Percentiles rank a stretch among this genome's conserved stretches.
phyloP scores from a whole-genome alignment of 1,140 invertebrate species.

The Chironomus striatipennis region DNA sequence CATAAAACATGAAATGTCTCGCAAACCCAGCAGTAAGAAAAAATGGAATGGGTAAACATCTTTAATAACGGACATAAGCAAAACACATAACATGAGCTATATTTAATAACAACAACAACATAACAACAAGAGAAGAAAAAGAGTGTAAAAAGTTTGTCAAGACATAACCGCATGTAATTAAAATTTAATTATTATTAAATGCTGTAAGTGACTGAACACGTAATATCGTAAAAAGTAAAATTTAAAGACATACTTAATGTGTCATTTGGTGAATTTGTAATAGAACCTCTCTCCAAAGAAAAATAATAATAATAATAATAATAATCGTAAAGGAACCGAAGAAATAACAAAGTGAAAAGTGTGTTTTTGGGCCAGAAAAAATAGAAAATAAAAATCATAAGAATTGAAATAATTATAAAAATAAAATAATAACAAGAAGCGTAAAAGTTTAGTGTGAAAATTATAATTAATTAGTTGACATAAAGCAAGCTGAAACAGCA shows the following conservation, averaged over 20 bases:
- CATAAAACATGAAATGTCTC: constrained; percentile 20
- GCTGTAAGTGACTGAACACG: not conserved
- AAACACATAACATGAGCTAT: not conserved
- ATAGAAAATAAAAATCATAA: not conserved
- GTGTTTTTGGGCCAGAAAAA: not conserved
- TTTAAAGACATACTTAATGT: too few relatives aligned
- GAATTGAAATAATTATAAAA: not conserved
- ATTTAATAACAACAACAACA: not conserved
- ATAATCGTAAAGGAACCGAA: too few relatives aligned
- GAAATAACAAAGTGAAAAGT: too few relatives aligned
- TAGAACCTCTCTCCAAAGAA: too few relatives aligned
- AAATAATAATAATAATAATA: too few relatives aligned
- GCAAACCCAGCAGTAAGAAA: not conserved
- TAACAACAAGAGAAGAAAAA: not conserved
- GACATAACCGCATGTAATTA: constrained; percentile 15
- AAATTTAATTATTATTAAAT: constrained; percentile 23
- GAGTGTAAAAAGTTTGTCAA: not conserved
- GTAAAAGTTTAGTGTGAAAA: not conserved
- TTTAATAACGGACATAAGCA: constrained; percentile 20
- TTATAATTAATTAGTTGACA: constrained; percentile 14
- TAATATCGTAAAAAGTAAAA: too few relatives aligned
- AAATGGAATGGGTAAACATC: not conserved
- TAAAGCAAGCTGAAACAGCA: constrained; percentile 4
- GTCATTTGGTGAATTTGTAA: too few relatives aligned
- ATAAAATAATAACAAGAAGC: not conserved